These are phyloP conservation scores for Drosophila robusta DNA, from an alignment of 2,888 invertebrate genomes.

Conservation along the genomic window DNA sequence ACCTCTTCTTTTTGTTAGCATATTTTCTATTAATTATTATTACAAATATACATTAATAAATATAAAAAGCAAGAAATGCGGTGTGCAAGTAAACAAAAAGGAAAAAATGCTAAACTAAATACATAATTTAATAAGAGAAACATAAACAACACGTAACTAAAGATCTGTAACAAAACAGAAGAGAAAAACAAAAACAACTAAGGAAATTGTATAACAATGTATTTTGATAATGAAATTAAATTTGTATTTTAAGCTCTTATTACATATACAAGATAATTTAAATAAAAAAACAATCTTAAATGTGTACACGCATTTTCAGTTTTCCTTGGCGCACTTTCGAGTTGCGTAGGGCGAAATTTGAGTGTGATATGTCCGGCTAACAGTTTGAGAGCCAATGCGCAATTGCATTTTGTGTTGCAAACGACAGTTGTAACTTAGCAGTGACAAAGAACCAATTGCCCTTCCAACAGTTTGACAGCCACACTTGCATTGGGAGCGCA, in stretches of 20 bases:
- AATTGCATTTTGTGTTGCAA: background rate
- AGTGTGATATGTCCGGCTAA: too few relatives aligned
- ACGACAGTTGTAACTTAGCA: too few relatives aligned
- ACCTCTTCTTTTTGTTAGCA: slow-evolving; percentile 78
- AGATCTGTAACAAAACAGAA: slow-evolving; percentile 56
- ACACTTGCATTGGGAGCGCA: background rate
- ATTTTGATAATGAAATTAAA: slow-evolving; percentile 78
- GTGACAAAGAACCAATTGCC: background rate
- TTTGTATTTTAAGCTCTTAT: slow-evolving; percentile 76
- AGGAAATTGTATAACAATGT: slow-evolving; percentile 80
- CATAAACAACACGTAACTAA: slow-evolving; percentile 44
- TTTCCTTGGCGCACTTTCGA: background rate
- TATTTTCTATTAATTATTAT: slow-evolving; percentile 76
- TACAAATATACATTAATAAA: slow-evolving; percentile 53
- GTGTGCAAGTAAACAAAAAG: slow-evolving; percentile 39
- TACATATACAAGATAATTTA: slow-evolving; percentile 75
- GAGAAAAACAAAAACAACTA: slow-evolving; percentile 55
- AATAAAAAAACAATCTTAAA: slow-evolving; percentile 52
- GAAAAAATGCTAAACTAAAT: slow-evolving; percentile 51
- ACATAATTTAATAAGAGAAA: slow-evolving; percentile 48
- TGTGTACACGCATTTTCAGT: background rate
- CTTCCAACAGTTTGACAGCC: background rate
- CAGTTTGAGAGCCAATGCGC: background rate
- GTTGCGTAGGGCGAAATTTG: too few relatives aligned
- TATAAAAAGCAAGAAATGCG: slow-evolving; percentile 23